phyloP scores from a whole-genome alignment of 1,140 invertebrate species.

The Drosophila navojoa region DNA sequence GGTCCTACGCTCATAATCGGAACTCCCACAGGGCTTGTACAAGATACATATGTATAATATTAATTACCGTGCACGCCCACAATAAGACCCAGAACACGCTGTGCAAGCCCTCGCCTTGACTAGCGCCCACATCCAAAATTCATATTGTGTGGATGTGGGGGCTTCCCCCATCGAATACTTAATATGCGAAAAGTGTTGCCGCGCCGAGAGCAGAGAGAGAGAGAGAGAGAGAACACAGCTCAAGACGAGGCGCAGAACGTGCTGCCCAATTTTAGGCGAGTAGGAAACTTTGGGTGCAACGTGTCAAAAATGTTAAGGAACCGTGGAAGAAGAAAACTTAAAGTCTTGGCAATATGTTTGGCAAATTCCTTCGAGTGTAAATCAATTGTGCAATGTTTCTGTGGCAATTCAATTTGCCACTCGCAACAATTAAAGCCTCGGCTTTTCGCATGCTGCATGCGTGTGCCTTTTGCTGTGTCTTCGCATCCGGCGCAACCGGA shows the following conservation, averaged over 20 bases:
- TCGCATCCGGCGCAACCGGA: conserved; percentile 71
- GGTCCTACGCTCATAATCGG: not conserved
- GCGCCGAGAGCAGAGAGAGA: not conserved
- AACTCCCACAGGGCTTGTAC: not conserved
- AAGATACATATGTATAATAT: conserved; percentile 11
- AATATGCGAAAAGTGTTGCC: conserved; percentile 71
- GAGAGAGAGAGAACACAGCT: conserved; percentile 36
- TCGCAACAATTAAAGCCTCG: conserved; percentile 68
- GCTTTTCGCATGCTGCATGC: conserved; percentile 47
- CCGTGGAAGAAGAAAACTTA: conserved; percentile 19
- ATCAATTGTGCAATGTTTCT: conserved; percentile 37
- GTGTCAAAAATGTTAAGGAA: conserved; percentile 38
- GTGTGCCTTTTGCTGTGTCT: conserved; percentile 38
- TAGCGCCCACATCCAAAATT: not conserved
- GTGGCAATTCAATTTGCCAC: conserved; percentile 71
- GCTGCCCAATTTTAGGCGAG: conserved; percentile 53
- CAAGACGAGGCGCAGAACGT: conserved; percentile 40
- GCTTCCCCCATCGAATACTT: conserved; percentile 52
- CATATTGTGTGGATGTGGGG: conserved; percentile 1
- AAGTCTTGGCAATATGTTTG: conserved; percentile 35
- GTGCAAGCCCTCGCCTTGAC: not conserved
- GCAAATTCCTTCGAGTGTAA: conserved; percentile 36
- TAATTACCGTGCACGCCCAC: conserved; percentile 2
- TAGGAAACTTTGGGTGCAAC: conserved; percentile 26
- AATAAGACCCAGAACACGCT: conserved; percentile 8